These are phyloP conservation scores for Myoxocephalus aenaeus DNA, from an alignment of 2,797 vertebrate species.

Conservation along the genomic window DNA sequence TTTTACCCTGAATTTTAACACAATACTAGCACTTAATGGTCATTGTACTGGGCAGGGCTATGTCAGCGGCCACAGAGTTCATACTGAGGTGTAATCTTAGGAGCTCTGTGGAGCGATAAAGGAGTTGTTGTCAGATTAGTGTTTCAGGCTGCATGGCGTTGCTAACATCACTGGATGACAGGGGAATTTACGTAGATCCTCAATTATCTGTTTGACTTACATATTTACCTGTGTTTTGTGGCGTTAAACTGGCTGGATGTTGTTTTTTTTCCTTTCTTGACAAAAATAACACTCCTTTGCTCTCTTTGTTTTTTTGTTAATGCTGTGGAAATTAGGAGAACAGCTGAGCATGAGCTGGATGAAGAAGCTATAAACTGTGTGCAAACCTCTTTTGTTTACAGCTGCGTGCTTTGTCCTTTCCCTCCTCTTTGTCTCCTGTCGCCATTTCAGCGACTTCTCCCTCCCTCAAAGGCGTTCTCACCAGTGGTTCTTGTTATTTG, in stretches of 20 bases:
- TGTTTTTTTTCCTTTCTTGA: slow-evolving; percentile 14
- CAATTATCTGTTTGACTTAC: slow-evolving; percentile 33
- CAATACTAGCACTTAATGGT: slow-evolving; percentile 37
- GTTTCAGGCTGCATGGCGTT: background rate
- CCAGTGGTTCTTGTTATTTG: slow-evolving; percentile 67
- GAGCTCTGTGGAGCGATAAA: slow-evolving; percentile 16
- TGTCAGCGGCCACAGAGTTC: slow-evolving; percentile 25
- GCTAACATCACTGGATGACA: slow-evolving; percentile 26
- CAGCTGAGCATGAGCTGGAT: slow-evolving; percentile 57
- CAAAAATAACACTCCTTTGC: slow-evolving; percentile 32
- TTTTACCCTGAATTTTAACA: slow-evolving; percentile 49
- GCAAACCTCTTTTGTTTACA: slow-evolving; percentile 48
- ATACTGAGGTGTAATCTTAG: background rate
- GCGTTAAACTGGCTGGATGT: slow-evolving; percentile 37
- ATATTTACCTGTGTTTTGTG: slow-evolving; percentile 57
- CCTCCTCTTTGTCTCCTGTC: slow-evolving; percentile 15
- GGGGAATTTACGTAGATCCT: slow-evolving; percentile 23
- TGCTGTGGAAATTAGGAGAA: slow-evolving; percentile 35
- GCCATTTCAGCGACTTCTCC: slow-evolving; percentile 31
- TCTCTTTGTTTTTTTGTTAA: slow-evolving; percentile 28
- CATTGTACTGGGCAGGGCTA: slow-evolving; percentile 16
- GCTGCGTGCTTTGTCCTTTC: slow-evolving; percentile 32
- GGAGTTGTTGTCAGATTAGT: background rate
- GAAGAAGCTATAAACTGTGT: slow-evolving; percentile 47
- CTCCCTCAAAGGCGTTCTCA: slow-evolving; percentile 29